Base-by-base conservation (phyloP, 2,797 vertebrate genomes). In the Esox lucius region DNA sequence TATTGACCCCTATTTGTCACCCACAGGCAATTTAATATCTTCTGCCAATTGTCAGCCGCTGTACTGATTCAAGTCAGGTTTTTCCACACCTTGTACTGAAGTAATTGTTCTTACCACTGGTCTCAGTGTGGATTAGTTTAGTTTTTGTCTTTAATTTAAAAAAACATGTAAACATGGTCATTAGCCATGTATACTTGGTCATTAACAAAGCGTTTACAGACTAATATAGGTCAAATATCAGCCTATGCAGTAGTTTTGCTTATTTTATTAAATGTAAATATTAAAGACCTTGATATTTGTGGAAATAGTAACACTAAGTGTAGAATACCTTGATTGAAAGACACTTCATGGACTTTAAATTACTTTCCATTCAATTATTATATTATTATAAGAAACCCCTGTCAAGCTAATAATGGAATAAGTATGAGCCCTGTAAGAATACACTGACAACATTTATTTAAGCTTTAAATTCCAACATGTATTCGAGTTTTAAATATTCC, bases 1-100 rank as follows among this genome's bases (percentile, higher is more conserved):
- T 76, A 85, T 73, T 73, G 76, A 75, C 64, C 59, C 67, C 67
- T 69, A 69, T 73, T 84, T 56, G 78, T 70, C 76, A 65, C 39
- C 22, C 26, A 2, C 39, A 19, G 26, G 62, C 62, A 24, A 15
- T 49, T 28, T n/a, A 56, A 49, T 78, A 56, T 75, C 81, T 86
- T 70, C 35, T 51, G 64, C 22, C 65, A 70, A 53, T 22, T 70
- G 39, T 70, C 67, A 64, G 26, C 51, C 64, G 68, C 61, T 48
- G 19, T 35, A 66, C 48, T 19, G 62, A 68, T 68, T 67, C 33
- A 67, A 64, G 76, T 49, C 71, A 82, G 78, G 74, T 75, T 65
- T 69, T 66, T 70, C 71, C 78, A 76, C 72, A 24, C 12, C 1
- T 73, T 64, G 72, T 28, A 24, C 73, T 73, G 42, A 35, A 31